Evolutionary conservation across 2,797 vertebrate species (phyloP), one percentile per base, ranked within the genome.

Genomic region (Limnodromus scolopaceus): DNA sequence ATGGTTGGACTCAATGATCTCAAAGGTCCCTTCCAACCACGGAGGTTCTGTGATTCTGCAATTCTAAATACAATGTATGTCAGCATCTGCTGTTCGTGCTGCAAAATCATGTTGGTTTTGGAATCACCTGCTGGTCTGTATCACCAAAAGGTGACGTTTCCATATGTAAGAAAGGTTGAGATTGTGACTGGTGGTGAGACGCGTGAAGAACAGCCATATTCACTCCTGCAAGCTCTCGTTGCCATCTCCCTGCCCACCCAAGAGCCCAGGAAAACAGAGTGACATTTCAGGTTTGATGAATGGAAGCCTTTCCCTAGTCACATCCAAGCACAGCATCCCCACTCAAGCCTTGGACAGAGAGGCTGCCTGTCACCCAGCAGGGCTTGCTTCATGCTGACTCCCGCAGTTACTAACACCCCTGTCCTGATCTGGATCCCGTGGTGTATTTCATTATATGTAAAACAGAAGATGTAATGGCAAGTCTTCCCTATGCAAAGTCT

Each of bases 91-190:
- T 48, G 34, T 17, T 54, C 24, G 22, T 5, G 25, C 60, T 53
- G 32, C 53, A 83, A 81, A 87, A 4, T 4, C 20, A 7, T 2
- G 6, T 8, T 43, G 49, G 1, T 12, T 77, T 32, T 48, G 36
- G 66, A 49, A 38, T 32, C 61, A 49, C 36, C 57, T 23, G 39
- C 48, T 72, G 60, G 65, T 4, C 64, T 1, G 0, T 11, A 32
- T n/a, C 61, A 53, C 43, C 58, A 30, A 18, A 28, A 4, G 10
- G 61, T 38, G 32, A 11, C 4, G 22, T 32, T 64, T n/a, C 0
- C 0, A 0, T 11, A 4, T 1, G 13, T n/a, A 39, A 68, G 48
- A 75, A 77, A 63, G 7, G 38, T n/a, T 20, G 57, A 49, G 83
- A 38, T 14, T 16, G 32, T 16, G 61, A 30, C 23, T 3, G 0